Conservation (phyloP, 2,113 vertebrate genomes). For the Oncorhynchus mykiss region DNA sequence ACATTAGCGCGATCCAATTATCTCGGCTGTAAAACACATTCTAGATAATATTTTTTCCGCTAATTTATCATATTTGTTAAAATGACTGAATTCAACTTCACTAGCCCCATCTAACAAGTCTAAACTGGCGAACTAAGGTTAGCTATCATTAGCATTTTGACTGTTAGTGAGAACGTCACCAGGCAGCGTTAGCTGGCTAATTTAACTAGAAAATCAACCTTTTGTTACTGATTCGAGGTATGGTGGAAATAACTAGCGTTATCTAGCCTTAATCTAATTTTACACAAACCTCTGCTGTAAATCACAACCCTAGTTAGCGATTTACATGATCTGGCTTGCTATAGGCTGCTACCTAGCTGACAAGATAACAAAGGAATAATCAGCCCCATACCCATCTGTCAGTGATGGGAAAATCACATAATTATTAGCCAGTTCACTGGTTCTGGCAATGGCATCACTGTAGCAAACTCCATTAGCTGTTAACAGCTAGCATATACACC, state of each 20-base stretch:
- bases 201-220: neutral
- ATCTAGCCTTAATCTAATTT: neutral
- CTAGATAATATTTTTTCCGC: too few relatives aligned
- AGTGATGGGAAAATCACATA: slow-evolving; percentile 2
- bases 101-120: too few relatives aligned
- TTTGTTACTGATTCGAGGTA: neutral
- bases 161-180: neutral
- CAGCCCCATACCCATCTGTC: slow-evolving; percentile 44
- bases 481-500: too few relatives aligned
- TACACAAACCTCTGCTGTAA: neutral
- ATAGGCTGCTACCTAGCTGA: slow-evolving; percentile 23
- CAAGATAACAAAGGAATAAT: slow-evolving; percentile 74
- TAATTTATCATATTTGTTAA: too few relatives aligned
- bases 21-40: too few relatives aligned
- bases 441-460: neutral
- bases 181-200: neutral
- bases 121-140: neutral
- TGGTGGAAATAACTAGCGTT: neutral
- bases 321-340: neutral
- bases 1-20: too few relatives aligned
- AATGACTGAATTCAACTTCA: too few relatives aligned
- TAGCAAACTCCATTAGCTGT: neutral
- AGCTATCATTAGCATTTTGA: neutral
- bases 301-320: neutral
- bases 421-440: neutral